phyloP scores from a whole-genome alignment of 1,140 invertebrate species.

The Parasteatoda tepidariorum region DNA sequence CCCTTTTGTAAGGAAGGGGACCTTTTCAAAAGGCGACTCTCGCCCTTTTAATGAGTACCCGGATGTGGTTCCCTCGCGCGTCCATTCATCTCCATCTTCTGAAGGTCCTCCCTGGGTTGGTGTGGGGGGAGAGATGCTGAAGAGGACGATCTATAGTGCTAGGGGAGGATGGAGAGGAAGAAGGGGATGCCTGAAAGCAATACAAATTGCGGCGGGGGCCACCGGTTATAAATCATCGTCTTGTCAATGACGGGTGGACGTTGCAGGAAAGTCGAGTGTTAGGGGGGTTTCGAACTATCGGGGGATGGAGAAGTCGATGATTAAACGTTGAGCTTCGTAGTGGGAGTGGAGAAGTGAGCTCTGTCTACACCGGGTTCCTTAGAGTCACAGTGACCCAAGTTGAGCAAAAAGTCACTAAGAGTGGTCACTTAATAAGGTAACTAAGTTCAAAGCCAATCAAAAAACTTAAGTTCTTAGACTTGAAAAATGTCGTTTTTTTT shows the following conservation, averaged over 20 bases:
- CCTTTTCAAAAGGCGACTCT: conserved; percentile 36
- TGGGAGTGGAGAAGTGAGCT: conserved; percentile 31
- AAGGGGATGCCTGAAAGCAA: conserved; percentile 22
- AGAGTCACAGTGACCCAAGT: conserved; percentile 10
- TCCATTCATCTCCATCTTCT: not conserved
- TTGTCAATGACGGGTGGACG: conserved; percentile 57
- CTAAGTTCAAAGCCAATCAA: no score
- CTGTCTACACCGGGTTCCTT: not conserved
- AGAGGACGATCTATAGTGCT: not conserved
- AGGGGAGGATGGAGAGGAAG: not conserved
- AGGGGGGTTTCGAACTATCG: not conserved
- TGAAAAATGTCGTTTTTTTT: no score
- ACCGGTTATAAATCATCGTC: conserved; percentile 59
- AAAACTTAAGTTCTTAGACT: no score
- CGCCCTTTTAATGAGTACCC: conserved; percentile 37
- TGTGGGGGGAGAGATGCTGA: not conserved
- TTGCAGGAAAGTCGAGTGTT: conserved; percentile 6
- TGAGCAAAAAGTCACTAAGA: not conserved
- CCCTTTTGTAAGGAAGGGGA: conserved; percentile 41
- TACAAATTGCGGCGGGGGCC: conserved; percentile 59
- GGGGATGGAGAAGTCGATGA: conserved; percentile 33
- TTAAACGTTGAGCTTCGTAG: conserved; percentile 50
- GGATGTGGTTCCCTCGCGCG: conserved; percentile 19
- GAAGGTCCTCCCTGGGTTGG: not conserved
- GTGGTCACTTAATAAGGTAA: no score